Percentiles rank a stretch among this genome's conserved stretches.
These are phyloP conservation scores for Oegoconia quadripuncta DNA, from an alignment of 2,888 invertebrate species.

Conservation along the genomic window DNA sequence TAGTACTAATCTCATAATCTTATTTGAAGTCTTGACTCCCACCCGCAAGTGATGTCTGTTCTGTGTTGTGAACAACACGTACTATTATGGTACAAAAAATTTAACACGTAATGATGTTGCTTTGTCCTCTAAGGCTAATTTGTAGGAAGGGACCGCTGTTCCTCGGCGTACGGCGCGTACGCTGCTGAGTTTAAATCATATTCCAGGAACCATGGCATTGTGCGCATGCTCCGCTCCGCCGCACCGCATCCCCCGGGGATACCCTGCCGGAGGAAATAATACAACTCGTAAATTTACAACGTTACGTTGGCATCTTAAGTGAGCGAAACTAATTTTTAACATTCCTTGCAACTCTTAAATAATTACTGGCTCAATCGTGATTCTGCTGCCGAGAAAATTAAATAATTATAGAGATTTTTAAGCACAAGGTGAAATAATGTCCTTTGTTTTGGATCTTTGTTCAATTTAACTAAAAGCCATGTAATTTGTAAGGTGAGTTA, in stretches of 20 bases:
- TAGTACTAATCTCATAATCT: too few species aligned
- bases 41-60: too few species aligned
- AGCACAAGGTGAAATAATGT: conserved; percentile 42
- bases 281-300: conserved; percentile 5
- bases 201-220: conserved; percentile 51
- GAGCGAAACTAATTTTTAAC: conserved; percentile 3
- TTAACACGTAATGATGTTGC: conserved; percentile 22
- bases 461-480: conserved; percentile 31
- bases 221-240: conserved; percentile 38
- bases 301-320: not conserved
- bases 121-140: conserved; percentile 18
- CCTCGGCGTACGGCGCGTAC: conserved; percentile 23
- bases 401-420: conserved; percentile 40
- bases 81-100: conserved; percentile 17
- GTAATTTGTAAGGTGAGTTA: conserved; percentile 23
- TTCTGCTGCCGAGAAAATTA: conserved; percentile 34
- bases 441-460: conserved; percentile 30
- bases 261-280: conserved; percentile 23
- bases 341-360: conserved; percentile 1
- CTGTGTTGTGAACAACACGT: conserved; percentile 5
- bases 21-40: conserved; percentile 5
- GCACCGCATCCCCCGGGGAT: conserved; percentile 24
- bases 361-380: conserved; percentile 25
- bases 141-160: conserved; percentile 11
- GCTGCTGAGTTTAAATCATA: conserved; percentile 36